phyloP scores from a whole-genome alignment of 2,888 invertebrate species.

The Uloborus plumipes region DNA sequence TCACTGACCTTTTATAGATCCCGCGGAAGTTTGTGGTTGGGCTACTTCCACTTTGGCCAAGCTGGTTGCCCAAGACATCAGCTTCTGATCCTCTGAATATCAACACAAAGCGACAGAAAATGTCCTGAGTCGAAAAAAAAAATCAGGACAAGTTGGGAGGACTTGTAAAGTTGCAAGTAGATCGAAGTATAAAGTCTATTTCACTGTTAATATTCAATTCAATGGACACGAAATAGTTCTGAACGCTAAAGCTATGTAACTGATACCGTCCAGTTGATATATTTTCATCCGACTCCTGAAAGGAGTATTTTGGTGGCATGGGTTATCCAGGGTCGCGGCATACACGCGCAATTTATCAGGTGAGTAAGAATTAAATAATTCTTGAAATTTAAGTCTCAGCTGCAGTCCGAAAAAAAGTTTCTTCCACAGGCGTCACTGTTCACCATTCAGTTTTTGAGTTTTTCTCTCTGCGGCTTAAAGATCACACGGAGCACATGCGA shows the following conservation, averaged over 20 bases:
- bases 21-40: slow-evolving; percentile 66
- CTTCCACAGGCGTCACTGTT: too few relatives aligned
- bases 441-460: too few relatives aligned
- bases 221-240: background rate
- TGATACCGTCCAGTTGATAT: slow-evolving; percentile 2
- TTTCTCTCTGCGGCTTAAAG: too few relatives aligned
- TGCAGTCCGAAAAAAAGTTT: too few relatives aligned
- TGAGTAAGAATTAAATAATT: slow-evolving; percentile 1
- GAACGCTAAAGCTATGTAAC: background rate
- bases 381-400: too few relatives aligned
- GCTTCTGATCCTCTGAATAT: slow-evolving; percentile 44
- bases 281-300: slow-evolving; percentile 35
- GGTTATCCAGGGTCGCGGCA: slow-evolving; percentile 42
- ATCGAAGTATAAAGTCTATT: background rate
- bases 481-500: too few relatives aligned
- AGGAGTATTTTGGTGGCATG: slow-evolving; percentile 47
- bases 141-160: slow-evolving; percentile 17
- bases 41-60: slow-evolving; percentile 66
- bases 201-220: slow-evolving; percentile 9
- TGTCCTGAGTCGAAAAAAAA: background rate
- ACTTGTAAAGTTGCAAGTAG: slow-evolving; percentile 14
- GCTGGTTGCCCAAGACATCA: slow-evolving; percentile 66
- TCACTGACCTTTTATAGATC: slow-evolving; percentile 66
- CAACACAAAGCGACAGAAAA: slow-evolving; percentile 39
- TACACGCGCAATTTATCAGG: slow-evolving; percentile 34